Conservation (phyloP, 2,113 vertebrate genomes). For the Aegotheles bennettii region DNA sequence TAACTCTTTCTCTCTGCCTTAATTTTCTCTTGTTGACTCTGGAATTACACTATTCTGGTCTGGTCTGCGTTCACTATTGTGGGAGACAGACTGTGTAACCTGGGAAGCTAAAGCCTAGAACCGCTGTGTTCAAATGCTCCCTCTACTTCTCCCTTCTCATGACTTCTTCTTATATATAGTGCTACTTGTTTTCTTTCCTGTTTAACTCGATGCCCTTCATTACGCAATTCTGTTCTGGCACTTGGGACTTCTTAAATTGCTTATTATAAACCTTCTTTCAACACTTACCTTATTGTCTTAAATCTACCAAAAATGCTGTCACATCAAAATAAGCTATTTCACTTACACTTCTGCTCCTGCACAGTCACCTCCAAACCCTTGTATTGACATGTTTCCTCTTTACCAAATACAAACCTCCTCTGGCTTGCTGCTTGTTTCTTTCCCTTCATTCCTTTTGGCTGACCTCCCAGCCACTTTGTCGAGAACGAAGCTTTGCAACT, state of each 20-base stretch:
- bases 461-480: neutral
- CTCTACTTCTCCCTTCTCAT: neutral
- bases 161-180: neutral
- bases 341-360: slow-evolving; percentile 23
- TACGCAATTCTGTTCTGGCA: neutral
- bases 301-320: slow-evolving; percentile 11
- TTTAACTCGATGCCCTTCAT: neutral
- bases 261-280: slow-evolving; percentile 11
- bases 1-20: neutral
- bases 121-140: neutral
- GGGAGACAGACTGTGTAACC: neutral
- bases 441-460: slow-evolving; percentile 38
- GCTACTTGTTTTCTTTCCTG: neutral
- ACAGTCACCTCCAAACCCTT: slow-evolving; percentile 45
- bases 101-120: neutral
- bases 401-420: neutral
- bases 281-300: slow-evolving; percentile 1
- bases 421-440: slow-evolving; percentile 5
- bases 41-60: neutral
- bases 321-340: slow-evolving; percentile 41
- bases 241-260: neutral
- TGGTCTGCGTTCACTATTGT: neutral
- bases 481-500: neutral
- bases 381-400: slow-evolving; percentile 17
- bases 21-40: neutral